These are phyloP conservation scores for Harpalus rubripes DNA, from an alignment of 2,888 invertebrate species.

Conservation along the genomic window DNA sequence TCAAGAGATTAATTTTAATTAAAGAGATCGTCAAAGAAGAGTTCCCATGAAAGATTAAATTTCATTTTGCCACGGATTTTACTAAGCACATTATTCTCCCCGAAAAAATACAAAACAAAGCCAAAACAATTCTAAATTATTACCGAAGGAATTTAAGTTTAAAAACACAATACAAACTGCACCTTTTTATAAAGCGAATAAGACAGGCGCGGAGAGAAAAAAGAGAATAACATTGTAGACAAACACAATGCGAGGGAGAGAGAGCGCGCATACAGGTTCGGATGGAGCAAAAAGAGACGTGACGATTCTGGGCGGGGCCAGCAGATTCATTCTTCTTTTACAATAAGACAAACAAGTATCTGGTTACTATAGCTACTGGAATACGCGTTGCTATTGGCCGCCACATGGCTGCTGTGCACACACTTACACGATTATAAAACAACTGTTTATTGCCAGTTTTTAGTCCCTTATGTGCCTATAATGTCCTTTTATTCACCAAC, in stretches of 20 bases:
- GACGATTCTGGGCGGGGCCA: constrained; percentile 76
- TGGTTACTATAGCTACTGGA: constrained; percentile 78
- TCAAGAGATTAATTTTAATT: constrained; percentile 52
- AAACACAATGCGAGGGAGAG: constrained; percentile 70
- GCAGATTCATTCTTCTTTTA: constrained; percentile 76
- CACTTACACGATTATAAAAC: constrained; percentile 65
- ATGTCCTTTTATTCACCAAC: constrained; percentile 42
- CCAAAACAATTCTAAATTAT: constrained; percentile 66
- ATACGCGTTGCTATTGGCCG: constrained; percentile 77
- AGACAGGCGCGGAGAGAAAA: constrained; percentile 61
- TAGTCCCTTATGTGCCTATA: constrained; percentile 43
- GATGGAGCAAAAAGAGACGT: constrained; percentile 75
- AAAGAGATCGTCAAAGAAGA: constrained; percentile 49
- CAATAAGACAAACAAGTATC: constrained; percentile 76
- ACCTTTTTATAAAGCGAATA: constrained; percentile 65
- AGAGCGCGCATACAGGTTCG: constrained; percentile 71
- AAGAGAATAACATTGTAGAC: constrained; percentile 65
- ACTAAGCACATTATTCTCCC: constrained; percentile 48
- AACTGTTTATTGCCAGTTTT: constrained; percentile 64
- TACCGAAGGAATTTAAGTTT: constrained; percentile 66
- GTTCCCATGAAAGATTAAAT: constrained; percentile 63
- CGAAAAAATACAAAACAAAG: constrained; percentile 59
- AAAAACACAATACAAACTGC: constrained; percentile 66
- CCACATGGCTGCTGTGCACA: constrained; percentile 57
- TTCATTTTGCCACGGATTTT: constrained; percentile 61